These are phyloP conservation scores for Temnothorax ravouxi DNA, from an alignment of 2,888 invertebrate genomes.

Conservation along the genomic window DNA sequence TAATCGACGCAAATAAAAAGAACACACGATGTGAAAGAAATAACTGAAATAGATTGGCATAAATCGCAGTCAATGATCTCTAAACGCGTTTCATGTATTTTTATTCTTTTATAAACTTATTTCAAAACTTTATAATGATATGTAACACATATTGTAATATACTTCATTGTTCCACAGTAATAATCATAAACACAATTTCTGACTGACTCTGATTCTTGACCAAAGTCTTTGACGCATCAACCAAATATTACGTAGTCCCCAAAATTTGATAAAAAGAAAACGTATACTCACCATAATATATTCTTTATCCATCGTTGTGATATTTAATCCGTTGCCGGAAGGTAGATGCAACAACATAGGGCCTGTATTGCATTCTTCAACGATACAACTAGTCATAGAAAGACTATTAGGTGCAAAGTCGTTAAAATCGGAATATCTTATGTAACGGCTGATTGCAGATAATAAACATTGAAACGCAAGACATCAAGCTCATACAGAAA, in stretches of 20 bases:
- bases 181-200: too few species aligned
- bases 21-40: too few species aligned
- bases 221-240: background rate
- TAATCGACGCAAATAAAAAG: too few species aligned
- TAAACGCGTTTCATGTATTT: too few species aligned
- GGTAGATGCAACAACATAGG: conserved; percentile 90
- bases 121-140: too few species aligned
- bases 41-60: too few species aligned
- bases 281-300: conserved; percentile 86
- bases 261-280: background rate
- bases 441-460: conserved; percentile 89
- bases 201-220: too few species aligned
- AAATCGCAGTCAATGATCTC: too few species aligned
- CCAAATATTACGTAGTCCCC: background rate
- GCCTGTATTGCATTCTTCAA: conserved; percentile 90
- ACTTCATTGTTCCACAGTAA: too few species aligned
- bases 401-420: conserved; percentile 82
- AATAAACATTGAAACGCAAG: conserved; percentile 92
- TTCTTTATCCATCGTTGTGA: conserved; percentile 87
- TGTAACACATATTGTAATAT: too few species aligned
- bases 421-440: conserved; percentile 78
- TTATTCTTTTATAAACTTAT: too few species aligned
- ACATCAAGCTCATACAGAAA: conserved; percentile 93
- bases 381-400: conserved; percentile 89
- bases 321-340: conserved; percentile 89